Percentiles rank a stretch among this genome's conserved stretches.
Evolutionary conservation across 1,140 invertebrate species (phyloP).

Genomic region (Chironomus tepperi): DNA sequence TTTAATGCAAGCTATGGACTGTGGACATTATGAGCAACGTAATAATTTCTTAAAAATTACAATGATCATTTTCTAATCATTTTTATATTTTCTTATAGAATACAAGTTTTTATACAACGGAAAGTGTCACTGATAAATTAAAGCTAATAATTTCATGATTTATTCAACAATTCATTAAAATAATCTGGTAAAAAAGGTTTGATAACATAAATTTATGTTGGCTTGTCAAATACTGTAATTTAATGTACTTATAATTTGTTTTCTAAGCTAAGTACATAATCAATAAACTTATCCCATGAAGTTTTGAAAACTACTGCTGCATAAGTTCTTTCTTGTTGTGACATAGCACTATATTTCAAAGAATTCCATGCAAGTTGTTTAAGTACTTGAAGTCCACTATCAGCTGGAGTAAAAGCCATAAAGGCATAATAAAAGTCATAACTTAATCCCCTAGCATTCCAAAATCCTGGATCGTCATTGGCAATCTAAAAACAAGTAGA

Average conservation of each 20-base stretch:
- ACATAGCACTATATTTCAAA: conserved; percentile 40
- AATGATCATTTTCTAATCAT: not conserved
- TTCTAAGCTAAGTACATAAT: not conserved
- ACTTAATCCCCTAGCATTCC: conserved; percentile 53
- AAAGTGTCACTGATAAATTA: not conserved
- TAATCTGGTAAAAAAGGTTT: too few relatives aligned
- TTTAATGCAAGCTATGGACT: not conserved
- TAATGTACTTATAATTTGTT: not conserved
- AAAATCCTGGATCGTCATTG: conserved; percentile 59
- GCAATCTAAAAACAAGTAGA: conserved; percentile 43
- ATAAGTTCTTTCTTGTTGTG: conserved; percentile 10
- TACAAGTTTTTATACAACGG: not conserved
- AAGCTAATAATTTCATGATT: too few relatives aligned
- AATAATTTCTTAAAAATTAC: not conserved
- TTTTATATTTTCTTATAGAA: not conserved
- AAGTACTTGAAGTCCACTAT: conserved; percentile 51
- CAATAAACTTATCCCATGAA: conserved; percentile 17
- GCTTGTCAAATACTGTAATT: too few relatives aligned
- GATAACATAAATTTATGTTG: too few relatives aligned
- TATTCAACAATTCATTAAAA: too few relatives aligned
- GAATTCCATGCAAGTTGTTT: conserved; percentile 66
- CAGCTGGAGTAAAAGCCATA: conserved; percentile 54
- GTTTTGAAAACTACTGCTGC: not conserved
- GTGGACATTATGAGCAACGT: not conserved
- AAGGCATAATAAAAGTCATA: conserved; percentile 68